These are phyloP conservation scores for Hemistola chrysoprasaria DNA, from an alignment of 2,888 invertebrate species.

Conservation along the genomic window DNA sequence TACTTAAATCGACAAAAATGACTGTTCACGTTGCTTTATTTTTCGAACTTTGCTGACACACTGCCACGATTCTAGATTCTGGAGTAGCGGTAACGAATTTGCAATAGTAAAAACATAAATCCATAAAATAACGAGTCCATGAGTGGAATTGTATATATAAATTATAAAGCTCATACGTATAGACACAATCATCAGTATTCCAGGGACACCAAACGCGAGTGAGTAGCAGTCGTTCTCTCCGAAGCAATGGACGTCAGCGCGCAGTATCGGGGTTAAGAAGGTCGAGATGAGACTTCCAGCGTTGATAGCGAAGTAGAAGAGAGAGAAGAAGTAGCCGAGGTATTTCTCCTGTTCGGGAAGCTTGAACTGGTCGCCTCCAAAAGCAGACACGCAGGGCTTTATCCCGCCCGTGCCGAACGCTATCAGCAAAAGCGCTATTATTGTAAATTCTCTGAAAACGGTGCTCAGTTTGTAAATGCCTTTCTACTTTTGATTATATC, in stretches of 20 bases:
- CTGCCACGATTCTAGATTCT: no score
- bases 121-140: no score
- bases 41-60: no score
- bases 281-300: conserved; percentile 94
- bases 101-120: no score
- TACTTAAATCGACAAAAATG: no score
- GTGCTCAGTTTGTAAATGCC: no score
- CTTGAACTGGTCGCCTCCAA: conserved; percentile 97
- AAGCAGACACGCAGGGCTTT: conserved; percentile 97
- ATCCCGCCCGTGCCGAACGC: conserved; percentile 97
- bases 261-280: conserved; percentile 92
- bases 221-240: conserved; percentile 90
- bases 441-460: conserved; percentile 82
- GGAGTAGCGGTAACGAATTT: no score
- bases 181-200: conserved; percentile 91
- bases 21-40: no score
- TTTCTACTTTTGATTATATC: no score
- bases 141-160: no score
- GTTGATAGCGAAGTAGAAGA: conserved; percentile 97
- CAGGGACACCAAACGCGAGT: conserved; percentile 94
- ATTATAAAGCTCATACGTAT: conserved; percentile 48
- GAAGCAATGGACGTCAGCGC: conserved; percentile 90
- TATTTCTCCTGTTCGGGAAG: conserved; percentile 90
- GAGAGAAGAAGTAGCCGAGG: conserved; percentile 93
- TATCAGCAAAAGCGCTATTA: conserved; percentile 87